phyloP scores from a whole-genome alignment of 2,797 vertebrate genomes.

The Acanthiza pusilla region DNA sequence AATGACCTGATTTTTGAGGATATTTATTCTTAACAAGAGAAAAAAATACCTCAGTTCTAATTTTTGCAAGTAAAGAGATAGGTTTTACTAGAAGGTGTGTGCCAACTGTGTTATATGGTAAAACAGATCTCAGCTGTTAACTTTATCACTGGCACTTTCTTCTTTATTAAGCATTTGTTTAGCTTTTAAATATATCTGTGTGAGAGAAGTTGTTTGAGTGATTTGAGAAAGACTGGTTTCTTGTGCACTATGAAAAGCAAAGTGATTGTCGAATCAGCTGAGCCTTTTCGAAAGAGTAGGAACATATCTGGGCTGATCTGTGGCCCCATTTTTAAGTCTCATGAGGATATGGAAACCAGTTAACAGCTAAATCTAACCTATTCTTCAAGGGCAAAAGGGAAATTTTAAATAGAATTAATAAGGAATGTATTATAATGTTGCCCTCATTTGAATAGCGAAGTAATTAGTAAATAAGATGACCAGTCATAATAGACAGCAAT shows the following conservation, averaged over 20 bases:
- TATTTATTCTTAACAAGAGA: neutral
- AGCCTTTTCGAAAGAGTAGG: neutral
- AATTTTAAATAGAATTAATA: neutral
- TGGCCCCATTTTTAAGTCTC: conserved; percentile 13
- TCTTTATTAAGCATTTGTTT: neutral
- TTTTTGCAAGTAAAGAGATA: neutral
- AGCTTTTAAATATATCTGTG: neutral
- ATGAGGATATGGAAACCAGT: neutral
- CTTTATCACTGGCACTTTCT: neutral
- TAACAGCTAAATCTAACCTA: neutral
- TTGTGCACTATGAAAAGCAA: neutral
- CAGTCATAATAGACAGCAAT: neutral
- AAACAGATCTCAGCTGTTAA: neutral
- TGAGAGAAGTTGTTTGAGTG: neutral
- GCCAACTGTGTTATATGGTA: neutral
- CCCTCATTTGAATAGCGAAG: neutral
- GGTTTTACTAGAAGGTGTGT: neutral
- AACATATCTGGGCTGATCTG: neutral
- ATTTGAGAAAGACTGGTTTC: neutral
- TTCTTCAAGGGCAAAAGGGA: neutral
- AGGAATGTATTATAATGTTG: neutral
- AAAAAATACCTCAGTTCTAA: neutral
- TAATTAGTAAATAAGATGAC: neutral
- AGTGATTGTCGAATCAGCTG: neutral
- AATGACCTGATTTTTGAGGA: neutral